Evolutionary conservation across 1,140 invertebrate species (phyloP).

Genomic region (Drosophila seguyi): DNA sequence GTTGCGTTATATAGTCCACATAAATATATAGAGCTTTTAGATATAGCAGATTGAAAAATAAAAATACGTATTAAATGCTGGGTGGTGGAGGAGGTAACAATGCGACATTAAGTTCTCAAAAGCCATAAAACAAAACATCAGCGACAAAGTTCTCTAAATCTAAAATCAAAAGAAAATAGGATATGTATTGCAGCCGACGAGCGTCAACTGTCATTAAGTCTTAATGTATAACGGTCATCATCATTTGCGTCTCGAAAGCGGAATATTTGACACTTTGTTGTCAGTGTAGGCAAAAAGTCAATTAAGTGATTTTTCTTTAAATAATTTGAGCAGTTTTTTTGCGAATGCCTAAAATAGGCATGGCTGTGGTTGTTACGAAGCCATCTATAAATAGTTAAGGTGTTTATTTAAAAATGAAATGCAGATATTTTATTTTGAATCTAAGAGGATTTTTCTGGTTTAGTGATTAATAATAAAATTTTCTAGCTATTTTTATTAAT

Average conservation of each 20-base stretch:
- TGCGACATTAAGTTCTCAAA: constrained; percentile 28
- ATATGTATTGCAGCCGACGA: constrained; percentile 22
- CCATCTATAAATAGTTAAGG: neutral
- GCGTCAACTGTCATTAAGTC: constrained; percentile 74
- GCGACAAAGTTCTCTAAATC: constrained; percentile 26
- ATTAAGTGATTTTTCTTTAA: constrained; percentile 51
- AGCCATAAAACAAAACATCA: constrained; percentile 45
- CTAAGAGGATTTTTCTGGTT: neutral
- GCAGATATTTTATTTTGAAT: neutral
- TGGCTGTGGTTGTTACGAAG: neutral
- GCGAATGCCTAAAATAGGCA: constrained; percentile 5
- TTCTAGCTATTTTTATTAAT: no score
- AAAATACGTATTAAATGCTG: constrained; percentile 24
- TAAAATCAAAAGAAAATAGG: constrained; percentile 40
- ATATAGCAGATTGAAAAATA: constrained; percentile 27
- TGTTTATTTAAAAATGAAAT: neutral
- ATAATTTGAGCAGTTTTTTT: constrained; percentile 17
- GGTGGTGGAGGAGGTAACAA: constrained; percentile 11
- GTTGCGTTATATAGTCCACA: constrained; percentile 47
- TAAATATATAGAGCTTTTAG: constrained; percentile 8
- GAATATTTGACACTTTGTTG: constrained; percentile 36
- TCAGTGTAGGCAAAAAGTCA: constrained; percentile 34
- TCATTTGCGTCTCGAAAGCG: constrained; percentile 52
- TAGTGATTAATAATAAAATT: no score
- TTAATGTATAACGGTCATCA: constrained; percentile 61